phyloP scores from a whole-genome alignment of 2,113 vertebrate genomes.

The Leucopsar rothschildi region DNA sequence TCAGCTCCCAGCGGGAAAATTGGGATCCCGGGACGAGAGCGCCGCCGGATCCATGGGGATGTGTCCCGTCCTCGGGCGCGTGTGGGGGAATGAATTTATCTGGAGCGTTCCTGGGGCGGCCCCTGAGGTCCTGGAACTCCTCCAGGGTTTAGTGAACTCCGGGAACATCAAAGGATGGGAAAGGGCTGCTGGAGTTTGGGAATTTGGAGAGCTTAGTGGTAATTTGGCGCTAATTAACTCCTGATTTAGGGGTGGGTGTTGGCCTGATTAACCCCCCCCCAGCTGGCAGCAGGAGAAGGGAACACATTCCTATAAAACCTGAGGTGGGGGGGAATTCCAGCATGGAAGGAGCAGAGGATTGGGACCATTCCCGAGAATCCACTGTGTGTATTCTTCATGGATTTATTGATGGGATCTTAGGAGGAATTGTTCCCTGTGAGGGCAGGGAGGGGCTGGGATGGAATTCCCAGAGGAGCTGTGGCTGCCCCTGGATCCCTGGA shows the following conservation, averaged over 20 bases:
- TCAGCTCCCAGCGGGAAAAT: rapidly evolving
- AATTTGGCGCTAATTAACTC: not conserved
- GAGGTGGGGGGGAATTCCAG: not conserved
- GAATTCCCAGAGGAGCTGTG: not conserved
- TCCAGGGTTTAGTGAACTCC: constrained; percentile 2
- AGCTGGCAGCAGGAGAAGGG: not conserved
- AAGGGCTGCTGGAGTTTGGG: not conserved
- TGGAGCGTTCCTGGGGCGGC: not conserved
- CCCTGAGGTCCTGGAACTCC: not conserved
- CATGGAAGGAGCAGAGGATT: not conserved
- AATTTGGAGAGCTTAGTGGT: not conserved
- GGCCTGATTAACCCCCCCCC: not conserved
- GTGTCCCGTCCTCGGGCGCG: not conserved
- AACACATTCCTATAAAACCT: not conserved
- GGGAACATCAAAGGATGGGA: constrained; percentile 18
- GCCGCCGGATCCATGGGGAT: rapidly evolving
- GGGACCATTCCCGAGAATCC: not conserved
- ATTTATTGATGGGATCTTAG: not conserved
- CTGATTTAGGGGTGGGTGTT: not conserved
- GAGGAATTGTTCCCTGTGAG: not conserved
- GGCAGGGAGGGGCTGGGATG: not conserved
- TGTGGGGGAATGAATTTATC: not conserved
- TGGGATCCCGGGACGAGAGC: rapidly evolving
- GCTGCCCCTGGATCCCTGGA: not conserved
- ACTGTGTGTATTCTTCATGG: rapidly evolving